phyloP scores from a whole-genome alignment of 2,888 invertebrate genomes.

The Cheilosia vernalis region DNA sequence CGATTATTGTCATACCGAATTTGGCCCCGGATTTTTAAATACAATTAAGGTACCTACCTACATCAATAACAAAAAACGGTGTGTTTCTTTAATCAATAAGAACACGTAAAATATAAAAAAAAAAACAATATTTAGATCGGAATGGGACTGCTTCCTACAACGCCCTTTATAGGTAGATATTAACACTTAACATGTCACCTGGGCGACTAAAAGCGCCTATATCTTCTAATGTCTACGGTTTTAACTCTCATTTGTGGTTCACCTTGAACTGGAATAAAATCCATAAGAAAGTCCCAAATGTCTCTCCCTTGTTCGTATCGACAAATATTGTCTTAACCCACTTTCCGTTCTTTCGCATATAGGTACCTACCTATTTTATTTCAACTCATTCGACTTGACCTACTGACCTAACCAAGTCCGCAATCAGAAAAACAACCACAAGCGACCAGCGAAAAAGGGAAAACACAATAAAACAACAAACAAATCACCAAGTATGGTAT shows the following conservation, averaged over 20 bases:
- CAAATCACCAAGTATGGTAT: constrained; percentile 50
- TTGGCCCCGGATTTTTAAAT: too few relatives aligned
- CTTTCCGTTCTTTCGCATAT: constrained; percentile 10
- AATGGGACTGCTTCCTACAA: background rate
- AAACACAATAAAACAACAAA: constrained; percentile 66
- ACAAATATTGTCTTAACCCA: constrained; percentile 48
- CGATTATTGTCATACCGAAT: too few relatives aligned
- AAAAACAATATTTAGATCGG: too few relatives aligned
- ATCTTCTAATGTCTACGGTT: background rate
- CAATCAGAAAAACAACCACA: constrained; percentile 7
- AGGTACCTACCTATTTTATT: constrained; percentile 3
- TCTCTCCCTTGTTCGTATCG: background rate
- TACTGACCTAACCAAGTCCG: constrained; percentile 46
- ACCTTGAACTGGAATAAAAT: constrained; percentile 35
- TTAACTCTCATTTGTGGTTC: constrained; percentile 5
- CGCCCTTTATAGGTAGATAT: background rate
- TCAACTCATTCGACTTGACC: constrained; percentile 34
- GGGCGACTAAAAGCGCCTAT: background rate
- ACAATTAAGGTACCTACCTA: too few relatives aligned
- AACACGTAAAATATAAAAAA: too few relatives aligned
- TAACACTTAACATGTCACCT: background rate
- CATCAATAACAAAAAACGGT: too few relatives aligned
- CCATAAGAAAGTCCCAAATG: background rate
- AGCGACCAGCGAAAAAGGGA: constrained; percentile 12
- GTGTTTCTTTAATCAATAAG: too few relatives aligned